These are phyloP conservation scores for Sylvia atricapilla DNA, from an alignment of 2,113 vertebrate species.

Conservation along the genomic window DNA sequence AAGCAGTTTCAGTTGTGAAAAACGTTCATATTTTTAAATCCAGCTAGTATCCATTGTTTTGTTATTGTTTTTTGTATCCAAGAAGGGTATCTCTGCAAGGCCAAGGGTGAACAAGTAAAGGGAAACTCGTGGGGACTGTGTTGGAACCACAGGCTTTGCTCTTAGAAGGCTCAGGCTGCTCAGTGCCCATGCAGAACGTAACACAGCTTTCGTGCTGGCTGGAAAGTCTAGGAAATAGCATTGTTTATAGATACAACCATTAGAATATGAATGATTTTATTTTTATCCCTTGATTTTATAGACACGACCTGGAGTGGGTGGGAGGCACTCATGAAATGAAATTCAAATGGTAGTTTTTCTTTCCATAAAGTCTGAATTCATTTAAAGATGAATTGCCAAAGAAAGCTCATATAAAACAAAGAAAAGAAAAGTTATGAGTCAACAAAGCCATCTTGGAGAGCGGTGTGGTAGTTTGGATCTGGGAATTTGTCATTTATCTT, in stretches of 20 bases:
- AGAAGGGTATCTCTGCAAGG: neutral
- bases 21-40: neutral
- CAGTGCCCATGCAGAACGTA: neutral
- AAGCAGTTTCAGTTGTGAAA: neutral
- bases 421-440: neutral
- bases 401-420: neutral
- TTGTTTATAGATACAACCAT: fast-evolving
- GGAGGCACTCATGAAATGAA: neutral
- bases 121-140: neutral
- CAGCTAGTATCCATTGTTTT: neutral
- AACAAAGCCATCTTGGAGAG: neutral
- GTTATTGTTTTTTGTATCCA: neutral
- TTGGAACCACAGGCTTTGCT: neutral
- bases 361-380: neutral
- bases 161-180: neutral
- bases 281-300: neutral
- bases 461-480: neutral
- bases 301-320: neutral
- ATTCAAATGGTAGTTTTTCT: neutral
- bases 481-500: neutral
- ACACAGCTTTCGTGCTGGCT: neutral
- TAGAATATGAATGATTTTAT: neutral
- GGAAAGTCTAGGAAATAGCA: neutral
- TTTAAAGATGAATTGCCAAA: neutral
- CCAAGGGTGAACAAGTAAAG: neutral